Conservation (phyloP, 2,113 vertebrate species). For the Pungitius pungitius region DNA sequence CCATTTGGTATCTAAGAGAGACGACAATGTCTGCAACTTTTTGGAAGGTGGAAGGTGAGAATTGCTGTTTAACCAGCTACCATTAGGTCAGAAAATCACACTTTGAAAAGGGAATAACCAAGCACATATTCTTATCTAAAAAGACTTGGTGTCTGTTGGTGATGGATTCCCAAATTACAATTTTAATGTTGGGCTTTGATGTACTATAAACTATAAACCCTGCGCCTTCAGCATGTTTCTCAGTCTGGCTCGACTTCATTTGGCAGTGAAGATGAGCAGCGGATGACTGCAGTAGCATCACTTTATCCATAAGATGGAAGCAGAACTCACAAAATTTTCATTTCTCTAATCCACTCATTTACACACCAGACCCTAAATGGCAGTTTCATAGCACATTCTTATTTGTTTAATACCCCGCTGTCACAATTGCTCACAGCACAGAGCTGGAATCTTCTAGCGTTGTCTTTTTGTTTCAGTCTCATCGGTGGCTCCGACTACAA, state of each 20-base stretch:
- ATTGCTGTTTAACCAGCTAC: background rate
- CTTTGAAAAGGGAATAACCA: background rate
- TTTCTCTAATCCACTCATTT: background rate
- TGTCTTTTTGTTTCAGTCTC: conserved; percentile 76
- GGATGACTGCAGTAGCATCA: conserved; percentile 14
- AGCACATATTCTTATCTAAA: background rate
- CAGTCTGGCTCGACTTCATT: background rate
- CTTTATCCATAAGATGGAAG: conserved; percentile 59
- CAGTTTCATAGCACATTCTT: background rate
- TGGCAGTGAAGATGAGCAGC: background rate
- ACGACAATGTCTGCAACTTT: conserved; percentile 96
- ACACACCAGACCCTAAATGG: background rate
- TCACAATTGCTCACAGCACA: background rate
- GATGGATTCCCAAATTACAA: background rate
- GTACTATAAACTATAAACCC: too few relatives aligned
- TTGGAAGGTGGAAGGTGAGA: conserved; percentile 90
- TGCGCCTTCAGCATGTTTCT: background rate
- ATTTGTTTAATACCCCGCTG: background rate
- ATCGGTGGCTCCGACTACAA: conserved; percentile 94
- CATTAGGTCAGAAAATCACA: background rate
- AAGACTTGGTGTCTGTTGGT: background rate
- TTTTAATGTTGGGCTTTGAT: background rate
- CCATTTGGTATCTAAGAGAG: conserved; percentile 93
- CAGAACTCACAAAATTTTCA: conserved; percentile 30
- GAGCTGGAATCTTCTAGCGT: background rate